Conservation (phyloP, 2,888 invertebrate genomes). For the Agrypnus murinus region DNA sequence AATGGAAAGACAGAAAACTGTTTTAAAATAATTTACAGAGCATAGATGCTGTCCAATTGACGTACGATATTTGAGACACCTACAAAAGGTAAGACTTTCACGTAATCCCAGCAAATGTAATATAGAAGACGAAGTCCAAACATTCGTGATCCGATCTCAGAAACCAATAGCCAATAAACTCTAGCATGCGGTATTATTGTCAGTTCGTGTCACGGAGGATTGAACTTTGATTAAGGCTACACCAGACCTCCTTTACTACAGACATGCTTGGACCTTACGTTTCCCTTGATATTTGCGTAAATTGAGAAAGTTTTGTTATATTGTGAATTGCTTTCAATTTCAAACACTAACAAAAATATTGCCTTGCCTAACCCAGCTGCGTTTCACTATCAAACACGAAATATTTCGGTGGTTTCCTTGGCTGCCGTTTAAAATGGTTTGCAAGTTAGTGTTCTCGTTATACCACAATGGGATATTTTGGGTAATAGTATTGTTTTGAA, state of each 20-base stretch:
- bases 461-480: too few species aligned
- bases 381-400: conserved; percentile 23
- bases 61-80: conserved; percentile 4
- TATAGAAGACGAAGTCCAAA: conserved; percentile 43
- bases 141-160: conserved; percentile 53
- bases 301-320: conserved; percentile 64
- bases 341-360: conserved; percentile 36
- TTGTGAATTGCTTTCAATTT: conserved; percentile 52
- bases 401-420: conserved; percentile 18
- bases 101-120: conserved; percentile 39
- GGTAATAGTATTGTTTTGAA: too few species aligned
- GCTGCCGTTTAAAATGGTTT: conserved; percentile 22
- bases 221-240: conserved; percentile 67
- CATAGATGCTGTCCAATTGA: too few species aligned
- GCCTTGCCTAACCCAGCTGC: conserved; percentile 25
- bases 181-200: conserved; percentile 65
- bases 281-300: conserved; percentile 63
- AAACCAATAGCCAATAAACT: conserved; percentile 65
- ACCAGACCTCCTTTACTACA: conserved; percentile 58
- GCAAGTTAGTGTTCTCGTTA: conserved; percentile 3
- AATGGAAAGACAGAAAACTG: too few species aligned
- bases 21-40: too few species aligned
- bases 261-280: conserved; percentile 62
- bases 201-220: conserved; percentile 66
- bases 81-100: conserved; percentile 26